phyloP scores from a whole-genome alignment of 2,113 vertebrate species.

The Gallinago undulata region DNA sequence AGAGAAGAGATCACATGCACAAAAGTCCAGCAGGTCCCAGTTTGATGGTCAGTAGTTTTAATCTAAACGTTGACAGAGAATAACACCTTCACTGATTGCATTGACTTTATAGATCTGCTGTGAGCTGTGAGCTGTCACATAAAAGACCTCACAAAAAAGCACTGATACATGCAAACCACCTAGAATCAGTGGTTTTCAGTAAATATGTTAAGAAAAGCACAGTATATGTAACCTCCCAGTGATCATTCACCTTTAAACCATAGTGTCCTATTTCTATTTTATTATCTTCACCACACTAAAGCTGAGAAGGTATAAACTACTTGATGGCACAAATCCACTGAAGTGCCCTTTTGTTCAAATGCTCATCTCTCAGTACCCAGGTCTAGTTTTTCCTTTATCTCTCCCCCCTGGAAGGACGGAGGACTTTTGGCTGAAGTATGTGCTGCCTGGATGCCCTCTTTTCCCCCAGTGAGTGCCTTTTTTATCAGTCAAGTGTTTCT shows the following conservation, averaged over 20 bases:
- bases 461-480: not conserved
- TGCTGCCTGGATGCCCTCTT: not conserved
- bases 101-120: not conserved
- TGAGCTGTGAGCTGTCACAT: not conserved
- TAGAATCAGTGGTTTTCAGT: not conserved
- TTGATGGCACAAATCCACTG: not conserved
- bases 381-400: not conserved
- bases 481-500: not conserved
- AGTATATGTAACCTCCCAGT: not conserved
- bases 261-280: not conserved
- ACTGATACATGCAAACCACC: not conserved
- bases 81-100: not conserved
- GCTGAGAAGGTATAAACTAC: not conserved
- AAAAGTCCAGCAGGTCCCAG: not conserved
- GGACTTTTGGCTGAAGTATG: not conserved
- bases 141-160: not conserved
- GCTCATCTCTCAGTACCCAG: not conserved
- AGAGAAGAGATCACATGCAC: not conserved
- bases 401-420: not conserved
- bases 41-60: not conserved
- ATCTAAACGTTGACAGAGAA: not conserved
- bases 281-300: not conserved
- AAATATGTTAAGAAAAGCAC: not conserved
- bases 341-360: not conserved
- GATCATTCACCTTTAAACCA: not conserved